Conservation (phyloP, 1,140 invertebrate species). For the Drosophila malerkotliana region DNA sequence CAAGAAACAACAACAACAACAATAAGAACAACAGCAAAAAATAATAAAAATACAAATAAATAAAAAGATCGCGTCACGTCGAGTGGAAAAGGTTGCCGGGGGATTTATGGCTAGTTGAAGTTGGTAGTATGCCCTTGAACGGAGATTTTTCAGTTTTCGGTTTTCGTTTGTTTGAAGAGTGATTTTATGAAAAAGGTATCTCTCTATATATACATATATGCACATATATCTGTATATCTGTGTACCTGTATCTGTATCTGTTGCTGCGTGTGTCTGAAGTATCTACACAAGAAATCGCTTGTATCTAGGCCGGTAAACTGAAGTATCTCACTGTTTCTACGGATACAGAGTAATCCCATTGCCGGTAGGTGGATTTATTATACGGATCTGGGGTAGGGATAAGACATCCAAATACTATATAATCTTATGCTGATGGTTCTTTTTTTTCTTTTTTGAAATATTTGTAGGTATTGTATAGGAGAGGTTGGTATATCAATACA, state of each 20-base stretch:
- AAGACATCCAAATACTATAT: neutral
- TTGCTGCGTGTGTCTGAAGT: slow-evolving; percentile 13
- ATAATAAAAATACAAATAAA: neutral
- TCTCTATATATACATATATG: neutral
- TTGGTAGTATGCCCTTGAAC: slow-evolving; percentile 48
- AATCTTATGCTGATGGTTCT: neutral
- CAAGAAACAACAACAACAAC: neutral
- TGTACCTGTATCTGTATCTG: neutral
- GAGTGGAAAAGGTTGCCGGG: slow-evolving; percentile 47
- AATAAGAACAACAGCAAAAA: neutral
- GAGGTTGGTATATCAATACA: too few relatives aligned
- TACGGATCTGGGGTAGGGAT: neutral
- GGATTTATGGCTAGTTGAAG: slow-evolving; percentile 51
- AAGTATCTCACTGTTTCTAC: slow-evolving; percentile 24
- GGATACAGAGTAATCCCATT: neutral
- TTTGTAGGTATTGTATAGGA: too few relatives aligned
- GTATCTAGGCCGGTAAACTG: slow-evolving; percentile 2
- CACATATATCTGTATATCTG: slow-evolving; percentile 3
- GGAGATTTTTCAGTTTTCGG: slow-evolving; percentile 6
- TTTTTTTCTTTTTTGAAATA: too few relatives aligned
- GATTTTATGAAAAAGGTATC: slow-evolving; percentile 18
- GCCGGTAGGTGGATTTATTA: slow-evolving; percentile 15
- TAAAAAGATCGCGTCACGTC: slow-evolving; percentile 39
- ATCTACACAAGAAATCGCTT: slow-evolving; percentile 22
- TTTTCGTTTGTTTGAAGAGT: slow-evolving; percentile 31